Conservation (phyloP, 2,888 invertebrate genomes). For the Drosophila macrospina region DNA sequence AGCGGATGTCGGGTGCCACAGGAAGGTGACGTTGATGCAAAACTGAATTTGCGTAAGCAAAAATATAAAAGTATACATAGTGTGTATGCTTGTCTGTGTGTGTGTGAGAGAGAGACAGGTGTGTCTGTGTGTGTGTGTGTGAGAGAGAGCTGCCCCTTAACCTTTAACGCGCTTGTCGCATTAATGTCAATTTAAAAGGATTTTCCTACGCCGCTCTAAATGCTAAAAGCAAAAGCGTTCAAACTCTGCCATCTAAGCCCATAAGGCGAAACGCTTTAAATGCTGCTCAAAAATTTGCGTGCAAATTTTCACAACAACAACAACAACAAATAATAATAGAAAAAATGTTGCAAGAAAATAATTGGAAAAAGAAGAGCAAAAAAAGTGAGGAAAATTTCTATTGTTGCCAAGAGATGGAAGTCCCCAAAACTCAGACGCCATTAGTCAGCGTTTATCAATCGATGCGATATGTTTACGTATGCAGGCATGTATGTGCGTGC, state of each 20-base stretch:
- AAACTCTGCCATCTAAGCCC: conserved; percentile 36
- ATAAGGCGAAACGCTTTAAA: conserved; percentile 39
- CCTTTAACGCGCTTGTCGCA: conserved; percentile 47
- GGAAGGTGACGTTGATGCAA: conserved; percentile 38
- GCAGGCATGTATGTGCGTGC: not conserved
- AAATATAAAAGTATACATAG: not conserved
- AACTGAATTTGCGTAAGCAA: conserved; percentile 43
- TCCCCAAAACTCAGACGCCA: not conserved
- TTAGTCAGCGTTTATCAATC: conserved; percentile 11
- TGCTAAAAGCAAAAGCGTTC: conserved; percentile 17
- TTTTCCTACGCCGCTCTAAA: conserved; percentile 38
- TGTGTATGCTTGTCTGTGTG: conserved; percentile 3
- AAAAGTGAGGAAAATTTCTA: not conserved
- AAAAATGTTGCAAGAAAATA: not conserved
- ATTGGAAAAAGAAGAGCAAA: not conserved
- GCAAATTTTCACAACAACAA: conserved; percentile 6
- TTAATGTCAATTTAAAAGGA: conserved; percentile 69
- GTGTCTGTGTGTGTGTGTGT: conserved; percentile 10
- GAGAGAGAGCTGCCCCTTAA: conserved; percentile 38
- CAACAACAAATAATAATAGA: not conserved
- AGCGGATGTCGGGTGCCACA: conserved; percentile 37
- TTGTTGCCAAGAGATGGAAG: not conserved
- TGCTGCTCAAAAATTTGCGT: conserved; percentile 35
- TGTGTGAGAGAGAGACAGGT: conserved; percentile 7
- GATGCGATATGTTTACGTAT: not conserved